A percentile compares a stretch with the other conserved stretches of the same genome.
These are phyloP conservation scores for Diadumene lineata DNA, from an alignment of 92 coral and sea anemone species.

Conservation along the genomic window DNA sequence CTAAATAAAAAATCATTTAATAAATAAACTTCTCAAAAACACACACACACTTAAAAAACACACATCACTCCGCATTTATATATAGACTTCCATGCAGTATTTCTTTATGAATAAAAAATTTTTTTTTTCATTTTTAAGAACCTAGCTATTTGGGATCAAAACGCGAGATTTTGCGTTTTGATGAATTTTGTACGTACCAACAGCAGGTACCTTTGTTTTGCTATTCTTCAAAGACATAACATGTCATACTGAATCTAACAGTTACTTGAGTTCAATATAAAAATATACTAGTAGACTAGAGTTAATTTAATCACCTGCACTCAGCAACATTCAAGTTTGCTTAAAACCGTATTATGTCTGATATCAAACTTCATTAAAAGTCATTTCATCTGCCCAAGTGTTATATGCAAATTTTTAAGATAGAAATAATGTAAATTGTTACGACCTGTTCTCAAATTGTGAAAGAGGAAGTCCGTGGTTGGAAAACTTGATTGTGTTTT, in stretches of 20 bases:
- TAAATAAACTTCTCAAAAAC: too few species aligned
- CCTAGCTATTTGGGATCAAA: too few species aligned
- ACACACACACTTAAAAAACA: too few species aligned
- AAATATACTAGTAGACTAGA: background rate
- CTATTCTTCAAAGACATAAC: background rate
- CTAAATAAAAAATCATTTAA: too few species aligned
- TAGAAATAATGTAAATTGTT: too few species aligned
- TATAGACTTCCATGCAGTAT: too few species aligned
- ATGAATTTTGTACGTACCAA: too few species aligned
- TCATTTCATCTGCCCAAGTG: background rate
- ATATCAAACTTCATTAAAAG: background rate
- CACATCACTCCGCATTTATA: too few species aligned
- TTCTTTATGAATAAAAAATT: too few species aligned
- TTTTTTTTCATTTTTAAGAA: too few species aligned
- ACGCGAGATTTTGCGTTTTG: too few species aligned
- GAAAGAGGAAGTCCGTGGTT: constrained; percentile 1
- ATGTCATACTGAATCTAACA: background rate
- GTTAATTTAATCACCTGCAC: background rate
- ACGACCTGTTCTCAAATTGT: background rate
- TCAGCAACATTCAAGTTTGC: background rate
- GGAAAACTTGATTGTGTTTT: background rate
- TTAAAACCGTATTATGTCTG: background rate
- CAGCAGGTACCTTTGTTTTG: constrained; percentile 1
- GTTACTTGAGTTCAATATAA: background rate
- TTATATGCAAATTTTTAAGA: background rate